Conservation (phyloP, 2,113 vertebrate species). For the Pomatorhinus ruficollis region DNA sequence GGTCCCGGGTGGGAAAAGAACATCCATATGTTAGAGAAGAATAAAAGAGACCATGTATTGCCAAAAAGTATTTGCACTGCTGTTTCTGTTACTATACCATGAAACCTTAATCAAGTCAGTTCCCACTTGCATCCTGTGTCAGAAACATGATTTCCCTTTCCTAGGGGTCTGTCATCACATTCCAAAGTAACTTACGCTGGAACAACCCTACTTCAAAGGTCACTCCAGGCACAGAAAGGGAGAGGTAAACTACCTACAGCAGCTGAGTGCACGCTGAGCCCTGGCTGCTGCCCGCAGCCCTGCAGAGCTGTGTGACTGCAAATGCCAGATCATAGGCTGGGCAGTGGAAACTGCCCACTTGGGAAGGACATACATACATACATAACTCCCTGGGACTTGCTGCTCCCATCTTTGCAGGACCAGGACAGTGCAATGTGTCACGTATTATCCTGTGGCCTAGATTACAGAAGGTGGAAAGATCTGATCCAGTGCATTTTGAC, state of each 20-base stretch:
- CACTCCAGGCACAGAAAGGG: not conserved
- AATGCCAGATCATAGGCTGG: not conserved
- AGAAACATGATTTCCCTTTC: not conserved
- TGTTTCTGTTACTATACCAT: not conserved
- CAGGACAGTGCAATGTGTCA: not conserved
- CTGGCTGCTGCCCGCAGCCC: not conserved
- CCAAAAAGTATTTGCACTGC: not conserved
- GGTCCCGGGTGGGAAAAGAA: not conserved
- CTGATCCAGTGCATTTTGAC: not conserved
- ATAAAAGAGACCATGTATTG: not conserved
- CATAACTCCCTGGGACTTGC: not conserved
- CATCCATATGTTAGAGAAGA: not conserved
- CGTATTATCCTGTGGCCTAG: not conserved
- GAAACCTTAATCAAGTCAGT: not conserved
- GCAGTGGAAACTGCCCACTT: not conserved
- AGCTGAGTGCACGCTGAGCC: fast-evolving
- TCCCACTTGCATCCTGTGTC: not conserved
- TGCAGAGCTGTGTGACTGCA: not conserved
- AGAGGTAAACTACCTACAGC: not conserved
- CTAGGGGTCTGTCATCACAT: not conserved
- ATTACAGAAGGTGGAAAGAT: not conserved
- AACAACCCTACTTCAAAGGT: not conserved
- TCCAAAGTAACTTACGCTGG: not conserved
- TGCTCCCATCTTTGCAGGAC: not conserved
- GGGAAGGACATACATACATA: not conserved